These are phyloP conservation scores for Luscinia luscinia DNA, from an alignment of 2,797 vertebrate species.

Conservation along the genomic window DNA sequence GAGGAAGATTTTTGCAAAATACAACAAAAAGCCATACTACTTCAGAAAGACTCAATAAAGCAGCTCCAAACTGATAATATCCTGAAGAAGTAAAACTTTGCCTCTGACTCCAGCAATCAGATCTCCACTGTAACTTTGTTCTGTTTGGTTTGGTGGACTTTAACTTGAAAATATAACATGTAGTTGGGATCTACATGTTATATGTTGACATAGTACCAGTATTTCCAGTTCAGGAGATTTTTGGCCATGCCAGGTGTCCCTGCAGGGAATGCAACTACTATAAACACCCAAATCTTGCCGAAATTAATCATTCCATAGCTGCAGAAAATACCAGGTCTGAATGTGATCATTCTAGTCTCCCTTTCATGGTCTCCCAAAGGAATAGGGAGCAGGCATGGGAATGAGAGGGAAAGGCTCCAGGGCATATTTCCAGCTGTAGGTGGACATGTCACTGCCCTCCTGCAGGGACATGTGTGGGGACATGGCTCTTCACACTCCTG, in stretches of 20 bases:
- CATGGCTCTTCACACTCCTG: rapidly evolving
- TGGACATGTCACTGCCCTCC: not conserved
- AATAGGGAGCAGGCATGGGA: rapidly evolving
- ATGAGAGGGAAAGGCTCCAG: not conserved
- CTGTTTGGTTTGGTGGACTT: not conserved
- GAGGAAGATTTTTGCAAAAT: not conserved
- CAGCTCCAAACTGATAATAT: not conserved
- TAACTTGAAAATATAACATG: not conserved
- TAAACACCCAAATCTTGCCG: not conserved
- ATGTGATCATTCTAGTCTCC: not conserved
- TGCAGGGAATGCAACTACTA: not conserved
- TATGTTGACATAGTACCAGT: not conserved
- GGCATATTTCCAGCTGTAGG: not conserved
- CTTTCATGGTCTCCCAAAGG: not conserved
- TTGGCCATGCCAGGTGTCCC: not conserved
- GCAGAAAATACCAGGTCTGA: not conserved
- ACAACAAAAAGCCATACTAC: not conserved
- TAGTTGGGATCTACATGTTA: not conserved
- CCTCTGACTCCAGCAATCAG: not conserved
- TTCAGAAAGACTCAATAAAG: not conserved
- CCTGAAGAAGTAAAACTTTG: not conserved
- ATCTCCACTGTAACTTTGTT: not conserved
- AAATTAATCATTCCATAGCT: not conserved
- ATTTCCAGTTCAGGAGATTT: not conserved
- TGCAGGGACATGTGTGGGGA: not conserved